Conservation (phyloP, 2,888 invertebrate genomes). For the Agapetus fuscipes region DNA sequence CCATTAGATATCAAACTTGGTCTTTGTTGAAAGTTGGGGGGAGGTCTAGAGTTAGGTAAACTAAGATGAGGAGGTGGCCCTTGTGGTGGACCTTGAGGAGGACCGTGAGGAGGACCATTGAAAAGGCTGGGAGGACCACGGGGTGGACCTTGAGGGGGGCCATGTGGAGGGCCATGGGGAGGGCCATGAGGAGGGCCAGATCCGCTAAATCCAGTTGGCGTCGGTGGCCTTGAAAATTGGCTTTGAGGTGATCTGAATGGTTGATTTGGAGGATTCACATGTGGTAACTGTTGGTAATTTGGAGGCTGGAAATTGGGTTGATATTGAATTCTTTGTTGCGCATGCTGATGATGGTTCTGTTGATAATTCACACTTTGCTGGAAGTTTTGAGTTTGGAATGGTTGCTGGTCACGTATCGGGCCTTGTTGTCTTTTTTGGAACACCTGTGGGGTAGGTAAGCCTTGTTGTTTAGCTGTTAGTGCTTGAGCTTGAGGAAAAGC, state of each 20-base stretch:
- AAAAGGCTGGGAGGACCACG: constrained; percentile 30
- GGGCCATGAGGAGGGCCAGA: no score
- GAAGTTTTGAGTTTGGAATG: constrained; percentile 14
- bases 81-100: constrained; percentile 23
- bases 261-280: constrained; percentile 35
- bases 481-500: constrained; percentile 41
- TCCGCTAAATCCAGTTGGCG: constrained; percentile 17
- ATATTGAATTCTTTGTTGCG: constrained; percentile 39
- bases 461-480: constrained; percentile 17
- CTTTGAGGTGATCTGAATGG: constrained; percentile 33
- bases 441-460: constrained; percentile 23
- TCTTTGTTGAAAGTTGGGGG: constrained; percentile 14
- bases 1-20: no score
- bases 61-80: constrained; percentile 1
- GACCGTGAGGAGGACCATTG: constrained; percentile 29
- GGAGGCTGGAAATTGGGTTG: constrained; percentile 31
- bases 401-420: constrained; percentile 24
- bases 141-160: constrained; percentile 7
- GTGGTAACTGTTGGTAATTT: constrained; percentile 38
- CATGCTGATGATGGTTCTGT: constrained; percentile 30
- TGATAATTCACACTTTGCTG: constrained; percentile 23
- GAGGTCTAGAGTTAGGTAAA: constrained; percentile 4
- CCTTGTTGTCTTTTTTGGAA: constrained; percentile 28
- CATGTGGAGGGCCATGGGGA: constrained; percentile 5
- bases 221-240: constrained; percentile 14